These are phyloP conservation scores for Australoheros facetus DNA, from an alignment of 2,797 vertebrate species.

Conservation along the genomic window DNA sequence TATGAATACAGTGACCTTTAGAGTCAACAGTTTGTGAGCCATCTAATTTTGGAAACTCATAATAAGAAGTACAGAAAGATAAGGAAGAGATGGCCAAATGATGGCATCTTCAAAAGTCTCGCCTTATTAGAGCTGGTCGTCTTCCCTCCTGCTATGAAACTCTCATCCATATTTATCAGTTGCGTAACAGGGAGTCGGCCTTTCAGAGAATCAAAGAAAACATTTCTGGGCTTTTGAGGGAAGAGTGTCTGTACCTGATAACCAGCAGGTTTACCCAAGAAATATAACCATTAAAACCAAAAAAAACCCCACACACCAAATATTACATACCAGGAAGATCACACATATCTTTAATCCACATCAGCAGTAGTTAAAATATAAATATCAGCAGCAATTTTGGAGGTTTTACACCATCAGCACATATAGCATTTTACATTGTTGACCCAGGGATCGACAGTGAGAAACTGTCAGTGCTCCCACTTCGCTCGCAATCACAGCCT, in stretches of 20 bases:
- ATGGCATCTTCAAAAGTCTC: constrained; percentile 45
- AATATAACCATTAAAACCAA: neutral
- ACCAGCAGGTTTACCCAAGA: constrained; percentile 24
- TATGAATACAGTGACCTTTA: neutral
- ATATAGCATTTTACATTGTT: neutral
- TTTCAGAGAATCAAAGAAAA: constrained; percentile 49
- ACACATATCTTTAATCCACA: neutral
- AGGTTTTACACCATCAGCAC: neutral
- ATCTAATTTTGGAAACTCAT: neutral
- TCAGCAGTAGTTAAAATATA: neutral
- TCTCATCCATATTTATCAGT: constrained; percentile 69
- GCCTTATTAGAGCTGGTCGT: constrained; percentile 52
- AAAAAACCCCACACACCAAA: neutral
- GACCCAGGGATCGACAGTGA: neutral
- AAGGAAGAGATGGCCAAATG: neutral
- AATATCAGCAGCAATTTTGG: neutral
- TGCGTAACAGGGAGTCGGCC: constrained; percentile 41
- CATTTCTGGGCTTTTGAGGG: constrained; percentile 20
- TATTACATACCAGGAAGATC: neutral
- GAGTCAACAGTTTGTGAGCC: neutral
- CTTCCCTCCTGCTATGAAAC: constrained; percentile 40
- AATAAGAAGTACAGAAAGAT: neutral
- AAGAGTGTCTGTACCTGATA: constrained; percentile 27
- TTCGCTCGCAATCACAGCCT: constrained; percentile 5
- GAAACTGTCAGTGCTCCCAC: neutral